Conservation (phyloP, 2,888 invertebrate species). For the Seira musarum region DNA sequence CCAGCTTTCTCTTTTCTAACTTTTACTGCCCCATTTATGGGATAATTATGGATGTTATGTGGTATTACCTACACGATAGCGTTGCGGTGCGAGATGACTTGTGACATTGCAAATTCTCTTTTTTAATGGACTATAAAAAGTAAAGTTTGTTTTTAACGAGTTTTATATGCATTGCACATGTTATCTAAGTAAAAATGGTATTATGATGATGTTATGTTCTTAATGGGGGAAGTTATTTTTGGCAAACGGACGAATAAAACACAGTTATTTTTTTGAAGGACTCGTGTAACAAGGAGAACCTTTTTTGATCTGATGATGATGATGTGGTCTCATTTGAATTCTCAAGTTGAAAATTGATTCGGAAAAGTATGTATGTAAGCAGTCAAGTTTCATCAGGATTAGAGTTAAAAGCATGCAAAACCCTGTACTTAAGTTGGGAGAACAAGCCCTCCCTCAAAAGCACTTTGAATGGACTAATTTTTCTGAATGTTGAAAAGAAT, state of each 20-base stretch:
- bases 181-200: conserved; percentile 15
- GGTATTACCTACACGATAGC: neutral
- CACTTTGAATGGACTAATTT: neutral
- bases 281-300: conserved; percentile 2
- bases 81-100: conserved; percentile 4
- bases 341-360: conserved; percentile 5
- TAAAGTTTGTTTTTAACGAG: conserved; percentile 14
- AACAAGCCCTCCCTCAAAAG: no score
- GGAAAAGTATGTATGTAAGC: neutral
- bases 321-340: neutral
- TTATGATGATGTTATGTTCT: neutral
- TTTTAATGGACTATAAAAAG: conserved; percentile 10
- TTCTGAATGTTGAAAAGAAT: neutral
- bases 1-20: conserved; percentile 6
- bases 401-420: no score
- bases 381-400: no score
- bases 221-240: neutral
- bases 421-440: no score
- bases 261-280: conserved; percentile 2
- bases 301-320: neutral
- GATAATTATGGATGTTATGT: conserved; percentile 16
- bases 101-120: conserved; percentile 6
- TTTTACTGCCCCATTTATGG: conserved; percentile 16
- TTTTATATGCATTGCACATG: conserved; percentile 16
- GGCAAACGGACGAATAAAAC: neutral